A percentile compares a stretch with the other conserved stretches of the same genome.
These are phyloP conservation scores for Macrotis lagotis DNA, from an alignment of 2,113 vertebrate species.

Conservation along the genomic window DNA sequence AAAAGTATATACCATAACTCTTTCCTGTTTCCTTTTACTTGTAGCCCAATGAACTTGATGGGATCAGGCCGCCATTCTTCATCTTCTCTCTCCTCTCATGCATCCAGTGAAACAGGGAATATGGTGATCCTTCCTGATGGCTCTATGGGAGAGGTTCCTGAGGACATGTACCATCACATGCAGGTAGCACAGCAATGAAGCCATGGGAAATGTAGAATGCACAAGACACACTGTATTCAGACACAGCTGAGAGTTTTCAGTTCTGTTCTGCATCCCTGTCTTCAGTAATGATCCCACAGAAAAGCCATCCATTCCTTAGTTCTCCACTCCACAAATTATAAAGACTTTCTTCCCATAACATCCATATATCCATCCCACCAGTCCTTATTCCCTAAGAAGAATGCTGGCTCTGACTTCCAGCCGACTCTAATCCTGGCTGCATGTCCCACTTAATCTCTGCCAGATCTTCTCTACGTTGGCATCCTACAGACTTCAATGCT, in stretches of 20 bases:
- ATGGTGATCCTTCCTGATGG: conserved; percentile 92
- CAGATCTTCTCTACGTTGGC: conserved; percentile 5
- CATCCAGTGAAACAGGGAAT: conserved; percentile 95
- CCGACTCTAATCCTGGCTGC: conserved; percentile 2
- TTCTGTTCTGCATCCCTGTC: background rate
- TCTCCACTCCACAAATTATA: conserved; percentile 14
- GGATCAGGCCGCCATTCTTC: conserved; percentile 95
- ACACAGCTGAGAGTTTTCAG: background rate
- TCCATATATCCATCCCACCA: background rate
- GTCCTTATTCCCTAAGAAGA: conserved; percentile 30
- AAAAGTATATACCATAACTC: conserved; percentile 44
- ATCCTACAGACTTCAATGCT: background rate
- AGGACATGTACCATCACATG: conserved; percentile 93
- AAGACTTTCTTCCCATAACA: background rate
- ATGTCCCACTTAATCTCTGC: background rate
- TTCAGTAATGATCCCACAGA: background rate
- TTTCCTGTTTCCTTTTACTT: conserved; percentile 71
- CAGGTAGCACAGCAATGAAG: conserved; percentile 85
- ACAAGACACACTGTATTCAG: no score
- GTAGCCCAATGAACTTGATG: conserved; percentile 93
- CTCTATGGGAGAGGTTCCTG: conserved; percentile 90
- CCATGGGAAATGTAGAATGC: background rate
- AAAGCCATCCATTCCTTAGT: background rate
- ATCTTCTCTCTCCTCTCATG: conserved; percentile 95
- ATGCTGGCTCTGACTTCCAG: background rate